Percentiles rank a stretch among this genome's conserved stretches.
Evolutionary conservation across 2,797 vertebrate genomes (phyloP).

Genomic region (Eulemur coronatus): DNA sequence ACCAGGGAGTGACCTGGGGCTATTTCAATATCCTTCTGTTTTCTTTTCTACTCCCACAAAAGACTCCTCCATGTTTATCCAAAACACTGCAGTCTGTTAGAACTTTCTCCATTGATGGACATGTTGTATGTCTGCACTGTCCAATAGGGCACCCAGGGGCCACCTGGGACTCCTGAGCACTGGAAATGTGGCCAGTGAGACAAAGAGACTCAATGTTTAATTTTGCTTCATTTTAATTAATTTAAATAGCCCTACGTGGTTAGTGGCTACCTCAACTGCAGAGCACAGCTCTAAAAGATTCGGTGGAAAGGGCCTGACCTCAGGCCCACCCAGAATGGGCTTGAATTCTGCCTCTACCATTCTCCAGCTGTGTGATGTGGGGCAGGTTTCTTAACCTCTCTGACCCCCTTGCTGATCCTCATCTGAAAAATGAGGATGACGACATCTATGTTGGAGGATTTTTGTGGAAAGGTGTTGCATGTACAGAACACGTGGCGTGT

Average conservation of each 20-base stretch:
- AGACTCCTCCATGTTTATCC: not conserved
- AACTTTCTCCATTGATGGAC: not conserved
- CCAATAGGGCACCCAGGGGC: not conserved
- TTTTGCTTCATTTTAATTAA: not conserved
- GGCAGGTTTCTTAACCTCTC: not conserved
- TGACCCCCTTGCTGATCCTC: not conserved
- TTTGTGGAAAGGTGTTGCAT: not conserved
- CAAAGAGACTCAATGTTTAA: not conserved
- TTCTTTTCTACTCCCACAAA: not conserved
- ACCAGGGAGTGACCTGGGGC: not conserved
- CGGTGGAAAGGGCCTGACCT: not conserved
- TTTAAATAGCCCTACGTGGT: not conserved
- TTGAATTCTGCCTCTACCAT: not conserved
- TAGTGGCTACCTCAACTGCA: not conserved
- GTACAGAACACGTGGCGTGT: rapidly evolving
- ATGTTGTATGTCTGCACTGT: rapidly evolving
- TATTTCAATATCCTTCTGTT: not conserved
- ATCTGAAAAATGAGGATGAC: not conserved
- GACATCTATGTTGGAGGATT: not conserved
- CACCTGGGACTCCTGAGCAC: not conserved
- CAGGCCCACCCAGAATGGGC: not conserved
- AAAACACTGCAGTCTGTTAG: not conserved
- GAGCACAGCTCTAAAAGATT: not conserved
- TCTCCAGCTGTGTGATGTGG: not conserved
- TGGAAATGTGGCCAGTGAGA: not conserved